Evolutionary conservation across 1,140 invertebrate species (phyloP).

Genomic region (Drosophila miranda): DNA sequence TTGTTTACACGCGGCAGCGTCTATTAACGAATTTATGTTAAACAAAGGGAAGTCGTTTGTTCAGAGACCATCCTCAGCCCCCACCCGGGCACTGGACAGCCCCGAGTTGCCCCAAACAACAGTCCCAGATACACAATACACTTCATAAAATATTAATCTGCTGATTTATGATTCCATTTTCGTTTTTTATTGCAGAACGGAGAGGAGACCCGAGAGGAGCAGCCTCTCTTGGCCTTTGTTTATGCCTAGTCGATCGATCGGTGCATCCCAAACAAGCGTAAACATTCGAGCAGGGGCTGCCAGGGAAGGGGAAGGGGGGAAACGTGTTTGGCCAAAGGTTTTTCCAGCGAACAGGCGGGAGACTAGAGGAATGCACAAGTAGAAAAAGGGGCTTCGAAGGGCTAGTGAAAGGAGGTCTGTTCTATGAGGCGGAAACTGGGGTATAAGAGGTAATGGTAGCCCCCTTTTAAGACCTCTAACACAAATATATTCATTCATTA

Average conservation of each 20-base stretch:
- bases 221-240: slow-evolving; percentile 9
- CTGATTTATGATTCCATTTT: slow-evolving; percentile 80
- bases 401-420: too few relatives aligned
- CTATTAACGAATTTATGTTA: slow-evolving; percentile 81
- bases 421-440: too few relatives aligned
- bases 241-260: slow-evolving; percentile 11
- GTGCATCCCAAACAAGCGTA: slow-evolving; percentile 42
- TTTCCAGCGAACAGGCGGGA: too few relatives aligned
- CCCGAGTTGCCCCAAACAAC: slow-evolving; percentile 26
- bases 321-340: slow-evolving; percentile 12
- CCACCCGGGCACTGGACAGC: slow-evolving; percentile 27
- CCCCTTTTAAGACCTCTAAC: too few relatives aligned
- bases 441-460: too few relatives aligned
- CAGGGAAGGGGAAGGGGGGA: slow-evolving; percentile 4
- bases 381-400: too few relatives aligned
- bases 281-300: slow-evolving; percentile 18
- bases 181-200: slow-evolving; percentile 66
- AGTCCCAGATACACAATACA: slow-evolving; percentile 59
- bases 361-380: too few relatives aligned
- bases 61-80: slow-evolving; percentile 40
- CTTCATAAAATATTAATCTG: slow-evolving; percentile 81
- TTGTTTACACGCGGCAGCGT: slow-evolving; percentile 80
- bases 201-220: not conserved
- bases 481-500: too few relatives aligned
- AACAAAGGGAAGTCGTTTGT: slow-evolving; percentile 80